Conservation (phyloP, 2,797 vertebrate species). For the Scolopax bukidnonensis region DNA sequence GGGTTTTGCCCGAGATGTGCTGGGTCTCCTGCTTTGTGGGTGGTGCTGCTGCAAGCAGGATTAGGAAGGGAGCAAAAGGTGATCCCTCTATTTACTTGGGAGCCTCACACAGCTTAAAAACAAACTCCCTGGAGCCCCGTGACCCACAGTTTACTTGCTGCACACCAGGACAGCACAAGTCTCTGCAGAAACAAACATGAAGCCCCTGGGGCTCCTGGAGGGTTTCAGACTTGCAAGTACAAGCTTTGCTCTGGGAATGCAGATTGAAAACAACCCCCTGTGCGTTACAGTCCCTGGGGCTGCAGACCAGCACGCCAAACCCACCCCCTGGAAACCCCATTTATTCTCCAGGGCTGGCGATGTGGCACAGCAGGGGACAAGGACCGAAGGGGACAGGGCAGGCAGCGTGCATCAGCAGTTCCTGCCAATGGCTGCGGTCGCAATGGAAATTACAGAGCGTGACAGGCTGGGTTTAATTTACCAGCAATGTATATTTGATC, state of each 20-base stretch:
- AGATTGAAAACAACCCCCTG: not conserved
- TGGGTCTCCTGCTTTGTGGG: not conserved
- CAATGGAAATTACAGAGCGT: not conserved
- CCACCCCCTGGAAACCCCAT: not conserved
- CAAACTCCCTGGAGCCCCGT: not conserved
- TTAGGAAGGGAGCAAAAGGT: not conserved
- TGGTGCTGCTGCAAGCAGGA: not conserved
- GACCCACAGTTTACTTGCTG: not conserved
- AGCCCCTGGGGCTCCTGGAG: not conserved
- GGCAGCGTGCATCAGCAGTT: not conserved
- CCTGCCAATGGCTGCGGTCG: not conserved
- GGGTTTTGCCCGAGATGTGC: accelerated
- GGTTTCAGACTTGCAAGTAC: not conserved
- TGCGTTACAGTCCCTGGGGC: accelerated
- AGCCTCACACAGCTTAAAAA: not conserved
- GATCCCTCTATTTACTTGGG: not conserved
- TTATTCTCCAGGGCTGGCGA: not conserved
- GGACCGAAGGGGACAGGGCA: accelerated
- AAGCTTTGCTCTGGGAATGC: not conserved
- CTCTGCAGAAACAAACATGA: not conserved
- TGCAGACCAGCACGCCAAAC: not conserved
- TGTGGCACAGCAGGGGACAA: accelerated
- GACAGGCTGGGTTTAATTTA: not conserved
- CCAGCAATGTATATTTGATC: not conserved
- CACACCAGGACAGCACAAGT: not conserved